Evolutionary conservation across 2,113 vertebrate species (phyloP), one percentile per base, ranked within the genome.

Genomic region (Pteruthius melanotis): DNA sequence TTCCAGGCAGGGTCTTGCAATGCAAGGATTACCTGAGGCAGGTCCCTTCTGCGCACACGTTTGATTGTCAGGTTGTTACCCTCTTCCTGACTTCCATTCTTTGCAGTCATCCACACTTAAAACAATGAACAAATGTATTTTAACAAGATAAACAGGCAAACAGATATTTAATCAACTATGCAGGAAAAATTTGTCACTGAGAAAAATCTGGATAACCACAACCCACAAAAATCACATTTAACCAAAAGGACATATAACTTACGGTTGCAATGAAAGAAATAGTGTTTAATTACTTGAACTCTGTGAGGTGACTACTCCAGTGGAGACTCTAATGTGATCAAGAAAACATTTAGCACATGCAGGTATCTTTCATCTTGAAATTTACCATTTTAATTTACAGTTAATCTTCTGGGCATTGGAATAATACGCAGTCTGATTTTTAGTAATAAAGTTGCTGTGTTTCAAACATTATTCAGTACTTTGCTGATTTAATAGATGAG

Each of bases 161-260:
- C 72, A 84, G 50, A 35, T 87, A 91, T 94, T 97, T 96, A 95
- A 97, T 97, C 91, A 96, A 56, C 93, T 95, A 82, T 81, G 76
- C 60, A 91, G 91, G 74, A 85, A 68, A 72, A 93, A 91, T 59
- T 95, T 92, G 94, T 85, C 84, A 81, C 60, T 63, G 35, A 90
- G 95, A 93, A 63, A 60, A 76, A 84, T 78, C 68, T 90, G 45
- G 39, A 77, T 52, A 75, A 91, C 74, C 90, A 87, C 66, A 82
- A 76, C 71, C 50, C 78, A 84, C 53, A 65, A 91, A 94, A 75
- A 74, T 74, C 21, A 75, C 11, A 27, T 89, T 84, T 66, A 93
- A 87, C 80, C 18, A 24, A 94, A 71, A 88, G 37, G 50, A 92
- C 64, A 22, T 53, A 70, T 26, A 92, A 83, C 61, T 87, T 64